phyloP scores from a whole-genome alignment of 2,113 vertebrate species.

The Corythoichthys intestinalis region DNA sequence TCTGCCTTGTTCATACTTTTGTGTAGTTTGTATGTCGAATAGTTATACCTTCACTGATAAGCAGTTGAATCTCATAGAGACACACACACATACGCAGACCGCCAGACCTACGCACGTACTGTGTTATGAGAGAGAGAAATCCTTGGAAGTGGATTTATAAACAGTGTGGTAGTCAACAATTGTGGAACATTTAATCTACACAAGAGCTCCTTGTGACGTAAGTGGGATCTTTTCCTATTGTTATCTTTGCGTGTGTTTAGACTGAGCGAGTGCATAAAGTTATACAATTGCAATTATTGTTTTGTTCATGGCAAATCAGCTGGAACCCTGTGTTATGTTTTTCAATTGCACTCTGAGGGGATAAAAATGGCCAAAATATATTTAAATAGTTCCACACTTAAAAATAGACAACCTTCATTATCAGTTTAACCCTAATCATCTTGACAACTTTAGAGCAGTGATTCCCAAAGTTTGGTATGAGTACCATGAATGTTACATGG shows the following conservation, averaged over 20 bases:
- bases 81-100: background rate
- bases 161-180: slow-evolving; percentile 18
- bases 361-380: background rate
- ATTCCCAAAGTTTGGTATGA: no score
- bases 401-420: background rate
- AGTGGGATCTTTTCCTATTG: slow-evolving; percentile 43
- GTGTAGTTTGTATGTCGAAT: background rate
- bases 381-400: background rate
- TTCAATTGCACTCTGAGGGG: background rate
- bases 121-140: background rate
- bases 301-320: slow-evolving; percentile 7
- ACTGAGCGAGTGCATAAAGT: slow-evolving; percentile 1
- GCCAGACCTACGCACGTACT: background rate
- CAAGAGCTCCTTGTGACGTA: slow-evolving; percentile 52
- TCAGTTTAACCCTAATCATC: background rate
- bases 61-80: background rate
- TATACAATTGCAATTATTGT: slow-evolving; percentile 17
- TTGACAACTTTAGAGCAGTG: background rate
- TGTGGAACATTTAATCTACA: slow-evolving; percentile 42
- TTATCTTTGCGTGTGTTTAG: slow-evolving; percentile 44
- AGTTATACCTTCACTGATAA: slow-evolving; percentile 12
- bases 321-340: slow-evolving; percentile 19
- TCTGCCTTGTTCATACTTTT: slow-evolving; percentile 22
- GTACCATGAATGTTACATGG: no score
- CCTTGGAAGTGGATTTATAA: slow-evolving; percentile 31